phyloP scores from a whole-genome alignment of 2,888 invertebrate genomes.

The Aleiodes leptofemur region DNA sequence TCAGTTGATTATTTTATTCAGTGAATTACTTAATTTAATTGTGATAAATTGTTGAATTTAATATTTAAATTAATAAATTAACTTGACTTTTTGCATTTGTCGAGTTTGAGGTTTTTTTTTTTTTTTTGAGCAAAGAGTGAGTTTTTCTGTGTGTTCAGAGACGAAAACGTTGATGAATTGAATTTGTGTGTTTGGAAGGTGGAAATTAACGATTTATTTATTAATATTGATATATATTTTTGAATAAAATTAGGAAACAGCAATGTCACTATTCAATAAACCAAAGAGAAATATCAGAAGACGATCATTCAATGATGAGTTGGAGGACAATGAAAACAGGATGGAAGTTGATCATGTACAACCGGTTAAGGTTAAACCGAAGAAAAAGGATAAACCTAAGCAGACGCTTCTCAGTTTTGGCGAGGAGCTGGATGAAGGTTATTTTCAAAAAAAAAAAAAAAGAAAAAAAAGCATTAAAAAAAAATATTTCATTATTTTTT shows the following conservation, averaged over 20 bases:
- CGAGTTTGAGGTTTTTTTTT: too few relatives aligned
- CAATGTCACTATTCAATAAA: slow-evolving; percentile 91
- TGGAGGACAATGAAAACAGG: slow-evolving; percentile 82
- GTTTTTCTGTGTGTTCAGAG: too few relatives aligned
- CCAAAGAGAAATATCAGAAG: slow-evolving; percentile 90
- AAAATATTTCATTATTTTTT: too few relatives aligned
- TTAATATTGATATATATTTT: not conserved
- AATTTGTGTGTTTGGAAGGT: not conserved
- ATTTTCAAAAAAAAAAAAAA: slow-evolving; percentile 28
- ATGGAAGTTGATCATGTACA: slow-evolving; percentile 74
- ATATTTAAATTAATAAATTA: too few relatives aligned
- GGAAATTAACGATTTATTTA: not conserved
- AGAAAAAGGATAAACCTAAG: slow-evolving; percentile 76
- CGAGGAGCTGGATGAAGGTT: slow-evolving; percentile 77
- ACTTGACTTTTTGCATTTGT: too few relatives aligned
- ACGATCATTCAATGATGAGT: slow-evolving; percentile 83
- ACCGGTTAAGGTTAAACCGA: slow-evolving; percentile 77
- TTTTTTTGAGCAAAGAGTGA: too few relatives aligned
- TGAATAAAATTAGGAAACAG: slow-evolving; percentile 49
- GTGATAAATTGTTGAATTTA: too few relatives aligned
- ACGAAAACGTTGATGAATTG: too few relatives aligned
- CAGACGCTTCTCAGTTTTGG: slow-evolving; percentile 88
- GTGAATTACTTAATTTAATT: too few relatives aligned
- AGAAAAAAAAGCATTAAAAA: not conserved
- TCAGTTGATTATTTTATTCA: too few relatives aligned